phyloP scores from a whole-genome alignment of 1,140 invertebrate genomes.

The Drosophila grimshawi region DNA sequence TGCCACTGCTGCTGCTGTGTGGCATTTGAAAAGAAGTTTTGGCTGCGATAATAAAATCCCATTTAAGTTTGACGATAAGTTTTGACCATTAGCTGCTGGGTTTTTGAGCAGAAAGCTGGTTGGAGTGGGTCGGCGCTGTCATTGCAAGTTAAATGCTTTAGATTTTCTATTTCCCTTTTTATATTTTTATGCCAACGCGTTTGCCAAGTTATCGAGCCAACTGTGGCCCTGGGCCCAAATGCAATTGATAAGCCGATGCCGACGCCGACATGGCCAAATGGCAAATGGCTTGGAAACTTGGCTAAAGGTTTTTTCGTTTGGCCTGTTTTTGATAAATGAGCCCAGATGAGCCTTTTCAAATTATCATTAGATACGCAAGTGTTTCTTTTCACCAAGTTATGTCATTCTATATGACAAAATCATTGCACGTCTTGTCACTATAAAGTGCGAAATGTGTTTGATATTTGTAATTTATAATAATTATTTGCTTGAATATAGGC shows the following conservation, averaged over 20 bases:
- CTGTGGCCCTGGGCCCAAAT: conserved; percentile 57
- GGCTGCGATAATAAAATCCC: conserved; percentile 78
- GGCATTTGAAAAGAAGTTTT: conserved; percentile 57
- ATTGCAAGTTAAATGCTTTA: conserved; percentile 72
- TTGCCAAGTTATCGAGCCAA: conserved; percentile 70
- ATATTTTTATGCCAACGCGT: conserved; percentile 18
- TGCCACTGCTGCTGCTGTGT: conserved; percentile 11
- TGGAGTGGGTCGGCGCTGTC: conserved; percentile 38
- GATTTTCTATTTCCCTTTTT: conserved; percentile 50
- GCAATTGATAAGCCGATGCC: conserved; percentile 65
- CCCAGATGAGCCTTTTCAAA: conserved; percentile 29
- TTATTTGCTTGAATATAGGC: too few species aligned
- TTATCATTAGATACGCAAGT: conserved; percentile 16
- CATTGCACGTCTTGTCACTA: conserved; percentile 4
- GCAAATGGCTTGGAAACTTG: conserved; percentile 72
- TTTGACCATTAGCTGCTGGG: conserved; percentile 71
- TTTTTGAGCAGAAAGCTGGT: conserved; percentile 5
- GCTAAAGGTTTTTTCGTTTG: conserved; percentile 44
- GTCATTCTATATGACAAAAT: conserved; percentile 16
- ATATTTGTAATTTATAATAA: too few species aligned
- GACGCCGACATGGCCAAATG: conserved; percentile 40
- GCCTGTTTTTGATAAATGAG: conserved; percentile 71
- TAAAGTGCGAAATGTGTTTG: too few species aligned
- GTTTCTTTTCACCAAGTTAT: conserved; percentile 1
- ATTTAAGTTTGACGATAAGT: conserved; percentile 80